Conservation (phyloP, 2,888 invertebrate genomes). For the Teleiodes luculella region DNA sequence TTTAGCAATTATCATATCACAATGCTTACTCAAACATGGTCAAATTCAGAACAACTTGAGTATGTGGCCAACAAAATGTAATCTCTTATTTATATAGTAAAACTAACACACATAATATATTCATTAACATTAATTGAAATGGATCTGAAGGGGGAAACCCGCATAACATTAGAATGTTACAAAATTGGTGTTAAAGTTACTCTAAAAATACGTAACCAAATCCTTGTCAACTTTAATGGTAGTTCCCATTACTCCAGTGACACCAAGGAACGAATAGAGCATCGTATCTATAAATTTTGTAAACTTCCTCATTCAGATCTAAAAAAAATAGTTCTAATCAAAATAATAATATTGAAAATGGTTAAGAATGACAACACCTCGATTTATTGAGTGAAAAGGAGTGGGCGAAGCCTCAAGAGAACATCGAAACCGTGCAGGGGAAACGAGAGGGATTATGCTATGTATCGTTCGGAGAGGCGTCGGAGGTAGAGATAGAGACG, state of each 20-base stretch:
- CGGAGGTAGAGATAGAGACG: neutral
- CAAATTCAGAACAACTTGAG: conserved; percentile 11
- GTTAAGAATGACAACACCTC: conserved; percentile 19
- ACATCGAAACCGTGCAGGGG: neutral
- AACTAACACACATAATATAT: conserved; percentile 55
- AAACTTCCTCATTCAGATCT: conserved; percentile 71
- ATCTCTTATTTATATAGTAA: conserved; percentile 39
- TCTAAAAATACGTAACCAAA: conserved; percentile 3
- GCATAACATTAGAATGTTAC: conserved; percentile 44
- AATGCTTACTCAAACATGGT: neutral
- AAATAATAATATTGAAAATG: conserved; percentile 36
- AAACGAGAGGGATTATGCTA: neutral
- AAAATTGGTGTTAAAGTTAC: conserved; percentile 15
- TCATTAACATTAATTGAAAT: conserved; percentile 50
- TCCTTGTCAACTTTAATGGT: neutral
- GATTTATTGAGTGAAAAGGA: neutral
- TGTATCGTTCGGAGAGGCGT: neutral
- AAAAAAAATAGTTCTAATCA: conserved; percentile 46
- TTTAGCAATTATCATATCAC: conserved; percentile 8
- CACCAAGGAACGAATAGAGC: conserved; percentile 2
- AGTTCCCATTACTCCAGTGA: neutral
- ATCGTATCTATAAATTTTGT: conserved; percentile 39
- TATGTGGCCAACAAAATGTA: conserved; percentile 50
- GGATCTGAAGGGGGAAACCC: conserved; percentile 70
- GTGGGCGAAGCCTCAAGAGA: neutral